Conservation (phyloP, 2,888 invertebrate species). For the Bimastos eiseni region DNA sequence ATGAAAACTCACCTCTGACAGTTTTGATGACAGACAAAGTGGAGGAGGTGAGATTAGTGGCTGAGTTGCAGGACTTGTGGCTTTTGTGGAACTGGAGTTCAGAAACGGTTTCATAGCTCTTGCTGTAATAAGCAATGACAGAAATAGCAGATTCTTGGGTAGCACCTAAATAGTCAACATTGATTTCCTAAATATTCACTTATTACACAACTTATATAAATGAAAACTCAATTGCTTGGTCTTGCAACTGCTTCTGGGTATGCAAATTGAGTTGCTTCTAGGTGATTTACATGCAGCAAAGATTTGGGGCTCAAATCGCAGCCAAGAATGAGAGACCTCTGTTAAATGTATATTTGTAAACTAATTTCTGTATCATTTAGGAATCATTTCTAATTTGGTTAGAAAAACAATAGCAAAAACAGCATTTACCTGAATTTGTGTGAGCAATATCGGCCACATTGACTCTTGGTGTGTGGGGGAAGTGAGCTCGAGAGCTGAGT, state of each 20-base stretch:
- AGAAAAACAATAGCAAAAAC: not conserved
- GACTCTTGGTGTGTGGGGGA: conserved; percentile 16
- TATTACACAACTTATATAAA: no score
- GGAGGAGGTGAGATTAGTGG: conserved; percentile 22
- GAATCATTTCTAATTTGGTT: not conserved
- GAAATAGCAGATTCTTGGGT: not conserved
- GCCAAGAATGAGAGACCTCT: not conserved
- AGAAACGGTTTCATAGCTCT: not conserved
- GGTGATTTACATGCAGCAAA: not conserved
- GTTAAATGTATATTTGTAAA: not conserved
- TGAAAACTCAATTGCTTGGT: not conserved
- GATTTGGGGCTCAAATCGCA: not conserved
- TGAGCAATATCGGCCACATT: not conserved
- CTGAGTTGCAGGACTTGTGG: not conserved
- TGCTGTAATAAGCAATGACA: not conserved
- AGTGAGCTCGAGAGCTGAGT: not conserved
- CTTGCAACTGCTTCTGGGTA: not conserved
- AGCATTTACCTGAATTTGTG: not conserved
- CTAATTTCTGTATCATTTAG: not conserved
- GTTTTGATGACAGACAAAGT: conserved; percentile 7
- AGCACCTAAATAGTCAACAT: not conserved
- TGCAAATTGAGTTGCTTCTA: not conserved
- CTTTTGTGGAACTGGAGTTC: not conserved
- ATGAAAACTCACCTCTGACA: not conserved
- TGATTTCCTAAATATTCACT: not conserved